phyloP scores from a whole-genome alignment of 1,140 invertebrate genomes.

The Battus philenor region DNA sequence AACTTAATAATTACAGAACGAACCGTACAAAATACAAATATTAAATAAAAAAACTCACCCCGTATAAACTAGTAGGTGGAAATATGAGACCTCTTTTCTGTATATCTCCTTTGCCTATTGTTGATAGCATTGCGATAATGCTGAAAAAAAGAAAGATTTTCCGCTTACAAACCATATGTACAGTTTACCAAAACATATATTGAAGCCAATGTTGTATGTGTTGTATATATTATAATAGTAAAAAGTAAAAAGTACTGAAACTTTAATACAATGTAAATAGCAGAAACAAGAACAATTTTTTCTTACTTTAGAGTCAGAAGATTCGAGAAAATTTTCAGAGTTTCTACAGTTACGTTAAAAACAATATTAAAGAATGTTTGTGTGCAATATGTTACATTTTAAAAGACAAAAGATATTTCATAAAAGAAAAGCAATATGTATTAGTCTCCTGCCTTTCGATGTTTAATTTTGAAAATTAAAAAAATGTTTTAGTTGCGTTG shows the following conservation, averaged over 20 bases:
- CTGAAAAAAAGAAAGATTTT: conserved; percentile 30
- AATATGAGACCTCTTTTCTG: conserved; percentile 40
- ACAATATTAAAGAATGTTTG: too few relatives aligned
- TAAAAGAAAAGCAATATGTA: too few relatives aligned
- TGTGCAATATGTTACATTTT: too few relatives aligned
- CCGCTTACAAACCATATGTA: conserved; percentile 1
- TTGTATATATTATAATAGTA: not conserved
- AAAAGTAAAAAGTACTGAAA: not conserved
- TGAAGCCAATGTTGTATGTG: not conserved
- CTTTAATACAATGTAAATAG: not conserved
- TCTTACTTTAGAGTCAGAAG: not conserved
- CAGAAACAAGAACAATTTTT: not conserved
- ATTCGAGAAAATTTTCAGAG: too few relatives aligned
- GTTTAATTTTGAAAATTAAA: too few relatives aligned
- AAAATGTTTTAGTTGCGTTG: too few relatives aligned
- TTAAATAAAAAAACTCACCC: conserved; percentile 38
- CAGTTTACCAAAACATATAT: not conserved
- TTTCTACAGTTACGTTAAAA: too few relatives aligned
- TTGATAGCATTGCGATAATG: conserved; percentile 10
- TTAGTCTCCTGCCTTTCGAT: too few relatives aligned
- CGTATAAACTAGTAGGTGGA: conserved; percentile 44
- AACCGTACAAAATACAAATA: too few relatives aligned
- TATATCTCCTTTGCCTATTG: conserved; percentile 22
- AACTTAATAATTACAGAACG: too few relatives aligned
- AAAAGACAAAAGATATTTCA: too few relatives aligned